phyloP scores from a whole-genome alignment of 1,140 invertebrate species.

The Drosophila pachea region DNA sequence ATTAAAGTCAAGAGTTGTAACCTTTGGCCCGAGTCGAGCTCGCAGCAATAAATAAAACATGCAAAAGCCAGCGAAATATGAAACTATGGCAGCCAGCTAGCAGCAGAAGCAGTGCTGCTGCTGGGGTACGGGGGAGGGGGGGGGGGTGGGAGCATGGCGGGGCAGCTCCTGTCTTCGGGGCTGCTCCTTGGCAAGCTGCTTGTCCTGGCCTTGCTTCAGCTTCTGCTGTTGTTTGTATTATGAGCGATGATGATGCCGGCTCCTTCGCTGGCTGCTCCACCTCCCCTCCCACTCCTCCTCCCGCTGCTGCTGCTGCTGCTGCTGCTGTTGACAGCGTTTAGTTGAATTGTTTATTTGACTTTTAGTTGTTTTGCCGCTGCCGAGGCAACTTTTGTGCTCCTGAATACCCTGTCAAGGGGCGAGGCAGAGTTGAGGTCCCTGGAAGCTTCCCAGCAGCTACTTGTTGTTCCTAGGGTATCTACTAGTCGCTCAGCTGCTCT shows the following conservation, averaged over 20 bases:
- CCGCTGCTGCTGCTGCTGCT: slow-evolving; percentile 1
- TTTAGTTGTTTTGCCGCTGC: slow-evolving; percentile 73
- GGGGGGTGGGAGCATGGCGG: no score
- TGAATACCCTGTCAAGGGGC: slow-evolving; percentile 49
- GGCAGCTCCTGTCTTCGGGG: neutral
- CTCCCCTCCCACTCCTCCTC: slow-evolving; percentile 3
- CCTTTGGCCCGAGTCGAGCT: slow-evolving; percentile 43
- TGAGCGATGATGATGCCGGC: slow-evolving; percentile 71
- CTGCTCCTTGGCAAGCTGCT: slow-evolving; percentile 15
- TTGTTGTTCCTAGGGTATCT: neutral
- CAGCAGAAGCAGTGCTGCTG: neutral
- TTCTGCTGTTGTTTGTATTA: slow-evolving; percentile 47
- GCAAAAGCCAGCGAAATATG: slow-evolving; percentile 71
- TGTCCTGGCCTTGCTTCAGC: slow-evolving; percentile 17
- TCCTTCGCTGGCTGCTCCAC: slow-evolving; percentile 9
- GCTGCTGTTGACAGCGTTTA: slow-evolving; percentile 67
- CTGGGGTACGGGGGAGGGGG: neutral
- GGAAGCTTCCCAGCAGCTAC: no score
- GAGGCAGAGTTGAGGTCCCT: neutral
- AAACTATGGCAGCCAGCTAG: slow-evolving; percentile 52
- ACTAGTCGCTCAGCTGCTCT: neutral
- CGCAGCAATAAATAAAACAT: slow-evolving; percentile 69
- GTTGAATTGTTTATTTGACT: slow-evolving; percentile 77
- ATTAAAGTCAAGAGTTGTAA: slow-evolving; percentile 76
- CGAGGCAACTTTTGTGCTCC: slow-evolving; percentile 49